Base-by-base conservation (phyloP, 2,113 vertebrate species). In the Cyrtonyx montezumae region DNA sequence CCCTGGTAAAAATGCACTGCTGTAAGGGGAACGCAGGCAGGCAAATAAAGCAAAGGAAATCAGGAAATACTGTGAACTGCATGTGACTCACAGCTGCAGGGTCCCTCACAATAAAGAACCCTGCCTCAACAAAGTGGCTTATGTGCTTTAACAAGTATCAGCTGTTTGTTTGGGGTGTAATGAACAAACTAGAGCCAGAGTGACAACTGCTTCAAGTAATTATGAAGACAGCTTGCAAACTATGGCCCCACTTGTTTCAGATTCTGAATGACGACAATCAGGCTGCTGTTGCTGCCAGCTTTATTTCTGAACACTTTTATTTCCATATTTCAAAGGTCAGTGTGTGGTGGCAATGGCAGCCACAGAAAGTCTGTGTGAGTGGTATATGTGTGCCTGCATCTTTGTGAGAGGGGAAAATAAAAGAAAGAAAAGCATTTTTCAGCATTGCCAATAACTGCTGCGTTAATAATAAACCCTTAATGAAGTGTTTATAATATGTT, bases 281-380 rank as follows among this genome's bases (percentile, higher is more conserved):
- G 91, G 96, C 96, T 76, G 69, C 97, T 95, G 97, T 94, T 96
- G 93, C 95, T 97, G 97, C 97, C 97, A 97, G 96, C 95, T 97
- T 97, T 94, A 96, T 97, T 98, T 98, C 96, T 97, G 97, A 98
- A 96, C 89, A 84, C 97, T 97, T 97, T 97, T 98, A 96, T 98
- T 97, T 97, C 96, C 97, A 96, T 97, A 95, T 98, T 97, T 97
- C 97, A 98, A 98, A 98, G 98, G 97, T 98, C 98, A 98, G 74
- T 95, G 94, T 89, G 89, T 97, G 97, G 84, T 94, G 81, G 84
- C 0, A 22, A 93, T 85, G 43, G 87, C 82, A 91, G 96, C 95
- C 94, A 96, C 93, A 96, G 96, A 93, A 95, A 96, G 94, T 53
- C 94, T 96, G 89, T 93, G 68, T 92, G 91, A 94, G 91, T 4